Evolutionary conservation across 2,113 vertebrate genomes (phyloP).

Genomic region (Prinia subflava): DNA sequence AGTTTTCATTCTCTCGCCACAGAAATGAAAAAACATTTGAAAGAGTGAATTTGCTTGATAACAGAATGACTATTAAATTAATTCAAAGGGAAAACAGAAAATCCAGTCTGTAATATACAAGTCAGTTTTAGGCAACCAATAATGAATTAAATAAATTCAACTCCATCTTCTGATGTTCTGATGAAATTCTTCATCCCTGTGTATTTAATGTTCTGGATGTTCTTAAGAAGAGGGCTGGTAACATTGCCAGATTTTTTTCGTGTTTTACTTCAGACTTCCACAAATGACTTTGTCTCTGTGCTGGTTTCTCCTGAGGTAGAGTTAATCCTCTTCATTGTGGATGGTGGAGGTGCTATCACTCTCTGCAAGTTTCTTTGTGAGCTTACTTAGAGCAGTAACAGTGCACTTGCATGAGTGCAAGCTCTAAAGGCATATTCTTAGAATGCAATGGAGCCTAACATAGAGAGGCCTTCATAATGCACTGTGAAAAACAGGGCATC

Average conservation of each 20-base stretch:
- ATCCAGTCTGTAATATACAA: neutral
- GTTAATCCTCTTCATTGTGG: fast-evolving
- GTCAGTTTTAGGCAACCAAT: neutral
- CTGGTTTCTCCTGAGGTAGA: neutral
- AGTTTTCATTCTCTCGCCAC: neutral
- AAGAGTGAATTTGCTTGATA: neutral
- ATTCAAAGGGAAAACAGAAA: neutral
- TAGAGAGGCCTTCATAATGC: neutral
- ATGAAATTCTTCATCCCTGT: neutral
- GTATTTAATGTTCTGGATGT: neutral
- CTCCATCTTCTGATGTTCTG: neutral
- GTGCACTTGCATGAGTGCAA: fast-evolving
- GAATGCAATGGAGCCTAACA: neutral
- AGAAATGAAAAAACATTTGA: neutral
- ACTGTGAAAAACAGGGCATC: neutral
- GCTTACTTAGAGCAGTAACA: too few relatives aligned
- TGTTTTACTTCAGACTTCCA: neutral
- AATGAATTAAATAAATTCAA: neutral
- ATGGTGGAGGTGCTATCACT: fast-evolving
- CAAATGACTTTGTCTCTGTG: neutral
- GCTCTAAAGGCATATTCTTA: neutral
- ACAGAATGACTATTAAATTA: neutral
- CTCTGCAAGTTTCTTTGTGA: neutral
- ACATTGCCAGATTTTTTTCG: neutral
- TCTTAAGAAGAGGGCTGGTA: neutral